phyloP scores from a whole-genome alignment of 2,888 invertebrate species.

The Coelinius sp. region DNA sequence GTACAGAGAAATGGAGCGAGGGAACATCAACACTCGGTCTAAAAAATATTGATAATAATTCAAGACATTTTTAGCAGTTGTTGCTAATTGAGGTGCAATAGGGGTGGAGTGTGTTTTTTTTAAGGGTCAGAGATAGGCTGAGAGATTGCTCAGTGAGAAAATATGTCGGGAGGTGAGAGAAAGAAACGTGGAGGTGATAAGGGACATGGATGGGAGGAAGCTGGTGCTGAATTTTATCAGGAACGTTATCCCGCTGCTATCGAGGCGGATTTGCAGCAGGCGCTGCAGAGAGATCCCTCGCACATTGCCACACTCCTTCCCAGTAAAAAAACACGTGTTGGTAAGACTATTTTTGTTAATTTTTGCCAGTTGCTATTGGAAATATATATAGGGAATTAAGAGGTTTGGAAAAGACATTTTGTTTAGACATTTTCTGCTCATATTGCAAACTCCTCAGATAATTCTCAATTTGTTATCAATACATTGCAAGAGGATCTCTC shows the following conservation, averaged over 20 bases:
- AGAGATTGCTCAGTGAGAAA: not conserved
- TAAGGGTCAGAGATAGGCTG: not conserved
- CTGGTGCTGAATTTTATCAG: slow-evolving; percentile 88
- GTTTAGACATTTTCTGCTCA: too few species aligned
- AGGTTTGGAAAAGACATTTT: too few species aligned
- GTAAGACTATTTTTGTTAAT: slow-evolving; percentile 69
- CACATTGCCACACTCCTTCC: slow-evolving; percentile 84
- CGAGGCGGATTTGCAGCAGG: slow-evolving; percentile 75
- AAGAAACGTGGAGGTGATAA: slow-evolving; percentile 74
- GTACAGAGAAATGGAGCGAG: not conserved
- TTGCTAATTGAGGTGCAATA: not conserved
- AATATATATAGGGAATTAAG: too few species aligned
- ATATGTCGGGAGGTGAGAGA: slow-evolving; percentile 76
- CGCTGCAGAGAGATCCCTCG: slow-evolving; percentile 80
- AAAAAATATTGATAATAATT: not conserved
- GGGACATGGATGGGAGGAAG: slow-evolving; percentile 86
- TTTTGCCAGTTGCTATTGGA: not conserved
- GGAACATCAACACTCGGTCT: not conserved
- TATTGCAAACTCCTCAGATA: too few species aligned
- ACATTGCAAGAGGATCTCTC: too few species aligned
- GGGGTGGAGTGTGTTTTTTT: not conserved
- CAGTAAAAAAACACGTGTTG: slow-evolving; percentile 84
- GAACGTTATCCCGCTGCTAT: slow-evolving; percentile 84
- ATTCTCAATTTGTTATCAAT: too few species aligned
- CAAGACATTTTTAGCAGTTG: not conserved